These are phyloP conservation scores for Chloroceryle aenea DNA, from an alignment of 2,113 vertebrate species.

Conservation along the genomic window DNA sequence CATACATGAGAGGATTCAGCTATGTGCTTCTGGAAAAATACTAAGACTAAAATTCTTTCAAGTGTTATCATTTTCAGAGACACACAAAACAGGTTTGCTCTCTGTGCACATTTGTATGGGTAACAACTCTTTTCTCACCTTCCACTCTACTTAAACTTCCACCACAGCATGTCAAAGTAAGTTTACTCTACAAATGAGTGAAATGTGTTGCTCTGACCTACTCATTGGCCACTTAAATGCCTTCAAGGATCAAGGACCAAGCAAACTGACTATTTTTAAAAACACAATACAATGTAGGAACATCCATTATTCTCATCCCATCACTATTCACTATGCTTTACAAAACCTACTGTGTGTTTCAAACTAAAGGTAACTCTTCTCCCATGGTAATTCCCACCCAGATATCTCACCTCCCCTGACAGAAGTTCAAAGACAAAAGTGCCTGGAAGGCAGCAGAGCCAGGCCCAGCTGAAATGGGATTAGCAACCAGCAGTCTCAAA, in stretches of 20 bases:
- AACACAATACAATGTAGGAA: not conserved
- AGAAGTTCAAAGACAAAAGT: not conserved
- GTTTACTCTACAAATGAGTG: not conserved
- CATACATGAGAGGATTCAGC: not conserved
- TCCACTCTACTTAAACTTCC: not conserved
- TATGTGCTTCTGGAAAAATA: not conserved
- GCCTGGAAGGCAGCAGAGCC: not conserved
- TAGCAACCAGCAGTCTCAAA: not conserved
- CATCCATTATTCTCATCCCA: not conserved
- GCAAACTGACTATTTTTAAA: not conserved
- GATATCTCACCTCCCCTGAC: not conserved
- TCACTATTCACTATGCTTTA: not conserved
- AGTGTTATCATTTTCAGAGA: not conserved
- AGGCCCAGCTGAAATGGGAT: not conserved
- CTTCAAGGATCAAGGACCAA: not conserved
- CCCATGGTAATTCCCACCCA: not conserved
- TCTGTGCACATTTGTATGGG: not conserved
- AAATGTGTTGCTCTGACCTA: not conserved
- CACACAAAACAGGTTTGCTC: not conserved
- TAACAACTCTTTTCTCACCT: not conserved
- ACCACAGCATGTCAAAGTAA: not conserved
- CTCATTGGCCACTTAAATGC: not conserved
- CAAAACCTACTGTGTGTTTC: not conserved
- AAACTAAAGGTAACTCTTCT: not conserved
- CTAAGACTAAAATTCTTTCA: not conserved